Evolutionary conservation across 2,797 vertebrate genomes (phyloP).

Genomic region (Delichon dasypus): DNA sequence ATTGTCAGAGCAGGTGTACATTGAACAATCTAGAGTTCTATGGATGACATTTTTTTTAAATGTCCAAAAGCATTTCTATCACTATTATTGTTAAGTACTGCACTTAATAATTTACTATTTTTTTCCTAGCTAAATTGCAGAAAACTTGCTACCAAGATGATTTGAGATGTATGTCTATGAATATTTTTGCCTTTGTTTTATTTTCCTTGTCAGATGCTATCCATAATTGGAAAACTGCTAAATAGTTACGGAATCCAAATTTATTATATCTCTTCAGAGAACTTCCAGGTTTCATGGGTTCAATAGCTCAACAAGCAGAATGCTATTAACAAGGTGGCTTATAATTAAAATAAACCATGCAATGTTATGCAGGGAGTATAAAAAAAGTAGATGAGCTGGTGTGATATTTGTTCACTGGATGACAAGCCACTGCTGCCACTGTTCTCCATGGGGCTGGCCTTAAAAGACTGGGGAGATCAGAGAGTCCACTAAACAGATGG

Average conservation of each 20-base stretch:
- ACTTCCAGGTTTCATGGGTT: neutral
- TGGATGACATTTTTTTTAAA: neutral
- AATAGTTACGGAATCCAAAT: neutral
- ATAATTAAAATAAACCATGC: neutral
- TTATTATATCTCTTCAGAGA: neutral
- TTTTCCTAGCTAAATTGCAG: neutral
- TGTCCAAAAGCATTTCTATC: neutral
- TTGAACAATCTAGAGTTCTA: neutral
- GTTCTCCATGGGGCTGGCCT: constrained; percentile 38
- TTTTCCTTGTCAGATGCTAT: neutral
- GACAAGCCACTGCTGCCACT: constrained; percentile 23
- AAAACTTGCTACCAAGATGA: neutral
- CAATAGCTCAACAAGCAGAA: neutral
- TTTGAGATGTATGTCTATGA: neutral
- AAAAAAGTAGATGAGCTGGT: neutral
- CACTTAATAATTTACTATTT: neutral
- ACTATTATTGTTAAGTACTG: neutral
- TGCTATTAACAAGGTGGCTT: neutral
- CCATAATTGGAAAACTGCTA: neutral
- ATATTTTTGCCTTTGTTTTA: neutral
- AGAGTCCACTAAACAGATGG: constrained; percentile 59
- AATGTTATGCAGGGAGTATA: neutral
- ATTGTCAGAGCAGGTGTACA: neutral
- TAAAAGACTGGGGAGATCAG: constrained; percentile 36
- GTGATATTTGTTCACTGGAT: constrained; percentile 9